phyloP scores from a whole-genome alignment of 2,888 invertebrate species.

The Crocallis elinguaria region DNA sequence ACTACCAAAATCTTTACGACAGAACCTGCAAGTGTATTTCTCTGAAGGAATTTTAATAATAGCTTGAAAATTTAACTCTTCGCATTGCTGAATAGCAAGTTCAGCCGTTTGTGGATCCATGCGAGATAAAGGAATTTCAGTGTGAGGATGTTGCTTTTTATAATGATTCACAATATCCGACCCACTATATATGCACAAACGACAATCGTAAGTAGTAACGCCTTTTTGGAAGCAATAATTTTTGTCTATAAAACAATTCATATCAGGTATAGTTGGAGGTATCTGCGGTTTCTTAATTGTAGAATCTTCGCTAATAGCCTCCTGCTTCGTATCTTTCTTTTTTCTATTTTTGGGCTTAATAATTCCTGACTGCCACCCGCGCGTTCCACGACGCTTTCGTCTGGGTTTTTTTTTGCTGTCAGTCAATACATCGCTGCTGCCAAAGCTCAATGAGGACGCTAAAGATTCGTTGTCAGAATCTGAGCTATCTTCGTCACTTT shows the following conservation, averaged over 20 bases:
- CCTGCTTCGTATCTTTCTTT: slow-evolving; percentile 53
- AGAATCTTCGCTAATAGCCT: slow-evolving; percentile 20
- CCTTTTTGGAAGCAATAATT: slow-evolving; percentile 72
- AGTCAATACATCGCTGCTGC: slow-evolving; percentile 56
- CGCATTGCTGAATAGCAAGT: slow-evolving; percentile 83
- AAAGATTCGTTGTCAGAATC: slow-evolving; percentile 67
- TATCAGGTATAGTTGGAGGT: slow-evolving; percentile 49
- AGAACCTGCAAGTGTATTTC: slow-evolving; percentile 73
- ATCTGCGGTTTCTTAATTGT: slow-evolving; percentile 26
- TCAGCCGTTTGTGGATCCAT: slow-evolving; percentile 80
- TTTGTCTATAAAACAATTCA: slow-evolving; percentile 69
- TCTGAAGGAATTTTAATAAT: slow-evolving; percentile 63
- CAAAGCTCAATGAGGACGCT: slow-evolving; percentile 61
- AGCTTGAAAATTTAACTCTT: slow-evolving; percentile 64
- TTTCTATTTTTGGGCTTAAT: slow-evolving; percentile 68
- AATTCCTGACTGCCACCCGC: slow-evolving; percentile 68
- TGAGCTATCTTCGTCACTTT: slow-evolving; percentile 54
- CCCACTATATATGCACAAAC: slow-evolving; percentile 85
- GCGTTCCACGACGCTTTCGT: slow-evolving; percentile 51
- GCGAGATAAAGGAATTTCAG: slow-evolving; percentile 87
- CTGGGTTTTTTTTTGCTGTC: slow-evolving; percentile 65
- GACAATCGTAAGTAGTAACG: slow-evolving; percentile 78
- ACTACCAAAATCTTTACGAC: slow-evolving; percentile 65
- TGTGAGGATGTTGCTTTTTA: slow-evolving; percentile 85
- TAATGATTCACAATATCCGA: slow-evolving; percentile 88